Evolutionary conservation across 2,113 vertebrate species (phyloP).

Genomic region (Chitala chitala): DNA sequence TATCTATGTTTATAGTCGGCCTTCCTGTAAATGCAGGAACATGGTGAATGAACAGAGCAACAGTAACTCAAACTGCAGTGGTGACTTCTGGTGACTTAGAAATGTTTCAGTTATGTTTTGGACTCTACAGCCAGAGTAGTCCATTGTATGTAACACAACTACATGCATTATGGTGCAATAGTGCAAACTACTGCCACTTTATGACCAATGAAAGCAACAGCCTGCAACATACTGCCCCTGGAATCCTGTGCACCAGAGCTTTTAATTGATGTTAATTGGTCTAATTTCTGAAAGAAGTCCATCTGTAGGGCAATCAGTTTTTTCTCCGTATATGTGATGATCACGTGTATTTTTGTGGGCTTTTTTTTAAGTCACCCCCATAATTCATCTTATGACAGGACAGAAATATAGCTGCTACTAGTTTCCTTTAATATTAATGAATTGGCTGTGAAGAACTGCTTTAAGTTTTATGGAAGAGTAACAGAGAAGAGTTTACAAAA

Average conservation of each 20-base stretch:
- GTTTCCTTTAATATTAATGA: background rate
- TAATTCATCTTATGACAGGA: background rate
- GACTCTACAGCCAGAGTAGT: background rate
- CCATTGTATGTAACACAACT: background rate
- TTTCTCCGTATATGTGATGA: background rate
- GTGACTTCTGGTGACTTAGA: background rate
- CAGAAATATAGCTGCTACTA: background rate
- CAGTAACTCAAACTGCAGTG: background rate
- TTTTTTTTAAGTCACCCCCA: too few relatives aligned
- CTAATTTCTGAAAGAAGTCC: background rate
- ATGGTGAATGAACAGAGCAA: background rate
- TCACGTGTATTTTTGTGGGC: too few relatives aligned
- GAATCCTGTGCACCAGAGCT: background rate
- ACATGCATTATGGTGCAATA: background rate
- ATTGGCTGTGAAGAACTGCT: background rate
- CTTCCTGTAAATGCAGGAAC: background rate
- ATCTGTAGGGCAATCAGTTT: background rate
- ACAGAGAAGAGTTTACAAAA: slow-evolving; percentile 1
- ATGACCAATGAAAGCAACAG: background rate
- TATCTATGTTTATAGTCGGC: background rate
- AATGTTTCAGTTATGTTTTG: background rate
- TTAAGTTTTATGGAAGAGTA: slow-evolving; percentile 15
- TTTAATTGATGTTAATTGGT: background rate
- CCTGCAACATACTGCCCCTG: slow-evolving; percentile 3
- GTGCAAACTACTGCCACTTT: slow-evolving; percentile 10